A percentile compares a stretch with the other conserved stretches of the same genome.
Conservation (phyloP, 1,140 invertebrate genomes). For the Anastrepha obliqua region DNA sequence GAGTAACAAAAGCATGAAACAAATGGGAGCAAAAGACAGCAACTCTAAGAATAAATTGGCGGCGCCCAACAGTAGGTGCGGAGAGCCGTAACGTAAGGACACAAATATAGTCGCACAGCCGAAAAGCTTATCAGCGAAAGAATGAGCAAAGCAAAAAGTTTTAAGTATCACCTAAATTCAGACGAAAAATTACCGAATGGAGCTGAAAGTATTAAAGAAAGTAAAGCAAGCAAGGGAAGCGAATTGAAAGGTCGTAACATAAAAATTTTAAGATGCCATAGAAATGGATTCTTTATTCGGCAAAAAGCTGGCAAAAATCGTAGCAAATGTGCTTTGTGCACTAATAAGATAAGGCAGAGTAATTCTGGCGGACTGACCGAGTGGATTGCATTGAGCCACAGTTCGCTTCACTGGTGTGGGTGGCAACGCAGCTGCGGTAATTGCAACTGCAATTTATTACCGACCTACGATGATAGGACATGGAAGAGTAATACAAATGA, state of each 20-base stretch:
- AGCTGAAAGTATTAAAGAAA: background rate
- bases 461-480: constrained; percentile 13
- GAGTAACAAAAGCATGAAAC: constrained; percentile 39
- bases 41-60: constrained; percentile 30
- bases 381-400: background rate
- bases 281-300: constrained; percentile 31
- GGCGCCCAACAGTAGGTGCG: too few relatives aligned
- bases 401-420: background rate
- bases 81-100: too few relatives aligned
- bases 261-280: constrained; percentile 47
- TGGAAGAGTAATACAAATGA: background rate
- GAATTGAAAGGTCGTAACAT: background rate
- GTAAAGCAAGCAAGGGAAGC: background rate
- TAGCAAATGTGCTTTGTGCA: constrained; percentile 34
- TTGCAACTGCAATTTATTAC: constrained; percentile 28
- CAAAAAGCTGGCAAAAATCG: constrained; percentile 16
- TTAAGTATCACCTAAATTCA: constrained; percentile 37
- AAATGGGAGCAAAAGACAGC: constrained; percentile 24
- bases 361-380: background rate
- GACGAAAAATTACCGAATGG: constrained; percentile 11
- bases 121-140: constrained; percentile 41
- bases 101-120: background rate
- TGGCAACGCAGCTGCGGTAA: background rate
- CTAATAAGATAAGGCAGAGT: background rate
- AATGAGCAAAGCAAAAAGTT: background rate